Percentiles rank a stretch among this genome's conserved stretches.
Evolutionary conservation across 1,140 invertebrate species (phyloP).

Genomic region (Leptopilina boulardi): DNA sequence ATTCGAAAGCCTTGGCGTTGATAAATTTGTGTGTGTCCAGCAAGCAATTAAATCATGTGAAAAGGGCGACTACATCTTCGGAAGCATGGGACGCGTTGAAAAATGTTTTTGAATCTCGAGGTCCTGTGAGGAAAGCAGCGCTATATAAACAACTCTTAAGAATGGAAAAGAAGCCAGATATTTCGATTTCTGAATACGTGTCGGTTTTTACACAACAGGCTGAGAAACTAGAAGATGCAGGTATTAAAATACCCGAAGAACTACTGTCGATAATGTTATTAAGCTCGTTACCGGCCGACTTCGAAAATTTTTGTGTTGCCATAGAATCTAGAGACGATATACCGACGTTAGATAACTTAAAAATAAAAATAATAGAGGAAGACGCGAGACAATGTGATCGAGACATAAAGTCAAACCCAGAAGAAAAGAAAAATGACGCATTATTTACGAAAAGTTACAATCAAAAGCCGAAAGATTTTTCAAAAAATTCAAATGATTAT

Average conservation of each 20-base stretch:
- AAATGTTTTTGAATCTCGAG: constrained; percentile 33
- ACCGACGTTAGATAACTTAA: constrained; percentile 31
- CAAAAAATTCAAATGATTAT: not conserved
- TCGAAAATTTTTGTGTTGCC: constrained; percentile 39
- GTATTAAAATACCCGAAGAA: constrained; percentile 34
- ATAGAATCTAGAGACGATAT: constrained; percentile 38
- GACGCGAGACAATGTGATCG: constrained; percentile 37
- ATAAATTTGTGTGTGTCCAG: constrained; percentile 40
- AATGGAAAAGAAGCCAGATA: constrained; percentile 33
- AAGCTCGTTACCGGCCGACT: constrained; percentile 35
- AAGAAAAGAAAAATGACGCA: constrained; percentile 22
- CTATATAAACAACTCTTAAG: constrained; percentile 40
- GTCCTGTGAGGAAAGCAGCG: constrained; percentile 39
- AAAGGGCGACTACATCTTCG: constrained; percentile 37
- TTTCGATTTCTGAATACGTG: constrained; percentile 39
- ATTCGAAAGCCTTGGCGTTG: constrained; percentile 43
- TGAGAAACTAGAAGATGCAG: constrained; percentile 45
- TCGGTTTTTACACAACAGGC: constrained; percentile 36
- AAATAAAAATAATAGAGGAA: constrained; percentile 39
- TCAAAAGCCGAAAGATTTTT: too few species aligned
- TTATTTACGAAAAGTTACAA: not conserved
- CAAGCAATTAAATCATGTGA: constrained; percentile 41
- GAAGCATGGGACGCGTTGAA: constrained; percentile 42
- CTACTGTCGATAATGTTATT: constrained; percentile 46
- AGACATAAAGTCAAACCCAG: not conserved